A percentile compares a stretch with the other conserved stretches of the same genome.
Conservation (phyloP, 2,113 vertebrate genomes). For the Macrotis lagotis region DNA sequence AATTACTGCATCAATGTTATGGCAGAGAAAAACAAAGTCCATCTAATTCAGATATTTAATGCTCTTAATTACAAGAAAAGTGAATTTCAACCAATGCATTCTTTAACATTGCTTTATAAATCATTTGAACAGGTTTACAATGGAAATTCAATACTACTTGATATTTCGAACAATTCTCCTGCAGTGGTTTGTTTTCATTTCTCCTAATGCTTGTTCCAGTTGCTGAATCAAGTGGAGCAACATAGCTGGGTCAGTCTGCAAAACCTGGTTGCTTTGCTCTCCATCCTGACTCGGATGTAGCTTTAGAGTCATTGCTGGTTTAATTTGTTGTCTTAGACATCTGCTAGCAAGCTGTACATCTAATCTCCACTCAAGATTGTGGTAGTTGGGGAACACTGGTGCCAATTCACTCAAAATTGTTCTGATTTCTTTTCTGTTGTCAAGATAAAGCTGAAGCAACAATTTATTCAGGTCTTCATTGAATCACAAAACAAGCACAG, state of each 20-base stretch:
- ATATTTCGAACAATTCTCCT: constrained; percentile 93
- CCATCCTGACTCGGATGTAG: constrained; percentile 85
- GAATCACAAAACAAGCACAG: constrained; percentile 92
- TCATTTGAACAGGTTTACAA: background rate
- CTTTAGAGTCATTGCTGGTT: constrained; percentile 89
- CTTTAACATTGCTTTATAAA: constrained; percentile 15
- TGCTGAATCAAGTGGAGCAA: constrained; percentile 92
- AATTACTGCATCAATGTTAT: constrained; percentile 56
- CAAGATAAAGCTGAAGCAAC: constrained; percentile 92
- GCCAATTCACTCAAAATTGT: constrained; percentile 88
- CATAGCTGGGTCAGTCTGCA: constrained; percentile 93
- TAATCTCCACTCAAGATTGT: constrained; percentile 95
- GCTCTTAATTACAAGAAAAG: constrained; percentile 48
- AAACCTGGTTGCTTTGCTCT: constrained; percentile 75
- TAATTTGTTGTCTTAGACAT: constrained; percentile 91
- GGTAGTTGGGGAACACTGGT: constrained; percentile 89
- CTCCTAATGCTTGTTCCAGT: constrained; percentile 90
- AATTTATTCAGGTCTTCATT: constrained; percentile 90
- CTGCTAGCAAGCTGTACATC: constrained; percentile 97
- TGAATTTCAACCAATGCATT: constrained; percentile 32
- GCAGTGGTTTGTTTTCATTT: constrained; percentile 93
- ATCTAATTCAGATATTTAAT: constrained; percentile 72
- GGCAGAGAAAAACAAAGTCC: constrained; percentile 66
- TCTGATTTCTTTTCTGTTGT: constrained; percentile 91
- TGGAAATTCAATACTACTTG: constrained; percentile 83